phyloP scores from a whole-genome alignment of 2,888 invertebrate species.

The Gibbula magus region DNA sequence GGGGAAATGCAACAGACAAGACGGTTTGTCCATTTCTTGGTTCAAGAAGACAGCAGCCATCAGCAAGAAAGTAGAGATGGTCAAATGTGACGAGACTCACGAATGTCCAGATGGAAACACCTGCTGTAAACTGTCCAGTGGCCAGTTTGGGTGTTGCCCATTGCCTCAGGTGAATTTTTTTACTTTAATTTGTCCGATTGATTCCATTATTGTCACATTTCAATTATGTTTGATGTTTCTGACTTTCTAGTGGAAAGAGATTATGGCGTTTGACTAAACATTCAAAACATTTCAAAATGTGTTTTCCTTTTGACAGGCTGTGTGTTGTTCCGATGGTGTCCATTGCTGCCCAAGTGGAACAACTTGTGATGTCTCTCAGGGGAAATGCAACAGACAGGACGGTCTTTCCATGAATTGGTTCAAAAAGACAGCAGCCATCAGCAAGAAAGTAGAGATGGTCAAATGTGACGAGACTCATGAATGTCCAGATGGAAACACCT shows the following conservation, averaged over 20 bases:
- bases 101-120: conserved; percentile 32
- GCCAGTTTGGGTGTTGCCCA: conserved; percentile 38
- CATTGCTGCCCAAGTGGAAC: conserved; percentile 65
- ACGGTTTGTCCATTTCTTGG: conserved; percentile 36
- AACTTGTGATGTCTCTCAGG: conserved; percentile 51
- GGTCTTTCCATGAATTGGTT: neutral
- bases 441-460: neutral
- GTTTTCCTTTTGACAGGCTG: conserved; percentile 41
- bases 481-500: neutral
- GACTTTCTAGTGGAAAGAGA: no score
- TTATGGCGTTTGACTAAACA: no score
- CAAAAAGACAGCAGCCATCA: neutral
- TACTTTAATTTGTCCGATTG: no score
- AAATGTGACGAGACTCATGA: neutral
- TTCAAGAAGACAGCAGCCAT: conserved; percentile 35
- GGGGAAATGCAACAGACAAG: conserved; percentile 44
- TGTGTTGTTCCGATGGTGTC: conserved; percentile 59
- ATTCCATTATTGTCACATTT: no score
- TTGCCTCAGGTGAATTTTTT: conserved; percentile 33
- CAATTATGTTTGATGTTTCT: no score
- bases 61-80: neutral
- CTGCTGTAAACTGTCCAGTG: conserved; percentile 28
- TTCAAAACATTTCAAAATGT: no score
- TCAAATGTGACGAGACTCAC: conserved; percentile 30
- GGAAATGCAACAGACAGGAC: conserved; percentile 50